Base-by-base conservation (phyloP, 2,797 vertebrate genomes). In the Parauchenoglanis ngamensis region DNA sequence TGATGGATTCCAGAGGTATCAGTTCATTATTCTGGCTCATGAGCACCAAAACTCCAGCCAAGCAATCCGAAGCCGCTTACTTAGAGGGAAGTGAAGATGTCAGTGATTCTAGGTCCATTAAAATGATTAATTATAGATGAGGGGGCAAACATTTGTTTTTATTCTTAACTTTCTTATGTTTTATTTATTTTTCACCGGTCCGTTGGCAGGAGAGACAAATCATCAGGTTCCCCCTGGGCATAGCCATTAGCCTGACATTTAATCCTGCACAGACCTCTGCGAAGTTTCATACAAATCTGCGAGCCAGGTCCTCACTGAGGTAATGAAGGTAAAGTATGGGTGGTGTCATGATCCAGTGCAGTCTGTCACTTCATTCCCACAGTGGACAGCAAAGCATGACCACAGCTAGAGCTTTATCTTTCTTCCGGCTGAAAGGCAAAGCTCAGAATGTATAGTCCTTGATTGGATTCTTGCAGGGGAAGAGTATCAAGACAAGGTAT, bases 61-160 rank as follows among this genome's bases (percentile, higher is more conserved):
- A 88, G 89, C 89, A 91, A 93, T 92, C 90, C 85, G 67, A 89
- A 87, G 57, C 77, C 84, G 84, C 84, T 88, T 88, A 88, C 88
- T 92, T 90, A 90, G 90, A 92, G 87, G 65, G 84, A 89, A 90
- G 85, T 89, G 89, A 90, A 90, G 87, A 91, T 85, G 88, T 89
- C 86, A 44, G 89, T 44, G 87, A 90, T 92, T 91, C 72, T 75
- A 70, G 86, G 87, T 91, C 88, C 90, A 91, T 93, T 93, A 93
- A 89, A 92, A 90, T 92, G 88, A 93, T 93, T 89, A 89, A 92
- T 93, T 91, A 89, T 90, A 91, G 87, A 92, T 91, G 92, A 92
- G 84, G 84, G 57, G 76, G 77, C 31, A 56, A 73, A 81, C 89
- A 87, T 90, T 92, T 92, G 90, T 91, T 93, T 89, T 88, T 89